Conservation (phyloP, 2,888 invertebrate species). For the Brassicogethes aeneus region DNA sequence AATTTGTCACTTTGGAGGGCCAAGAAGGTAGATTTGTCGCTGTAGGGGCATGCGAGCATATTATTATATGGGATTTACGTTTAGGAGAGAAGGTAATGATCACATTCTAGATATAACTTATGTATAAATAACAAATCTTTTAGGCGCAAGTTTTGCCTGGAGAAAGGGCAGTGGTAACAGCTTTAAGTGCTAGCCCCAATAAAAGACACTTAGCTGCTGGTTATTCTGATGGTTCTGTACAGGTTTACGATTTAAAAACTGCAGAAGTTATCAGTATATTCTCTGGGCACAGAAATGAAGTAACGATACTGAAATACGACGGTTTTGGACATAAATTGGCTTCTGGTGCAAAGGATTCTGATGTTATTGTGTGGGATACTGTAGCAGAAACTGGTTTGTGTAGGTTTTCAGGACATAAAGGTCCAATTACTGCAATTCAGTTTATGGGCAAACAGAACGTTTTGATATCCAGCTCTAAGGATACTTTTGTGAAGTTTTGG, state of each 20-base stretch:
- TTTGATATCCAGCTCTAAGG: slow-evolving; percentile 79
- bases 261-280: slow-evolving; percentile 64
- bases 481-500: slow-evolving; percentile 95
- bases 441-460: slow-evolving; percentile 63
- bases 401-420: slow-evolving; percentile 87
- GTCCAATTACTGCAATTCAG: slow-evolving; percentile 70
- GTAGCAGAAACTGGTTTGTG: slow-evolving; percentile 86
- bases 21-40: slow-evolving; percentile 79
- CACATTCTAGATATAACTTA: too few relatives aligned
- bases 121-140: too few relatives aligned
- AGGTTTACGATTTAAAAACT: slow-evolving; percentile 69
- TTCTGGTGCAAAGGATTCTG: slow-evolving; percentile 88
- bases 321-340: slow-evolving; percentile 73
- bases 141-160: slow-evolving; percentile 72
- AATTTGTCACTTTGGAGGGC: slow-evolving; percentile 68
- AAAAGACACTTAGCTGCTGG: slow-evolving; percentile 80
- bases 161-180: slow-evolving; percentile 71
- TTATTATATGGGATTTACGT: slow-evolving; percentile 89
- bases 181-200: slow-evolving; percentile 65
- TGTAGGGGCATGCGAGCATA: slow-evolving; percentile 89
- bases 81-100: slow-evolving; percentile 64
- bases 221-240: slow-evolving; percentile 81
- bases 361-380: slow-evolving; percentile 91
- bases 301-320: slow-evolving; percentile 80
- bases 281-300: slow-evolving; percentile 77